A percentile compares a stretch with the other conserved stretches of the same genome.
phyloP scores from a whole-genome alignment of 2,113 vertebrate genomes.

The Ammospiza nelsoni region DNA sequence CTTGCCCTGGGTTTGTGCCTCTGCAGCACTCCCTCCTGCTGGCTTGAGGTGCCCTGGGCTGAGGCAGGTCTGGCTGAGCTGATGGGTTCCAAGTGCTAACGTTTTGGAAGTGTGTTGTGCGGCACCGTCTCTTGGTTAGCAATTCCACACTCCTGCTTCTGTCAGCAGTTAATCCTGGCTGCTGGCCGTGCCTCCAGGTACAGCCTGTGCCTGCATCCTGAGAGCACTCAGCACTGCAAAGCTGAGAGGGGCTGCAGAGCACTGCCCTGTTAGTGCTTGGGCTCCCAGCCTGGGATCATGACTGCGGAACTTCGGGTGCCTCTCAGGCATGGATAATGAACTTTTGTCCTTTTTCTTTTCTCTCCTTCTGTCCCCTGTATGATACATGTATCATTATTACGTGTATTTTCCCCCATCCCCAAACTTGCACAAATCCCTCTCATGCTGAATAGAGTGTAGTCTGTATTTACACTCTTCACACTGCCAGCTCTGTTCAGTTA shows the following conservation, averaged over 20 bases:
- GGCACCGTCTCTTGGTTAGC: slow-evolving; percentile 11
- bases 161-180: slow-evolving; percentile 14
- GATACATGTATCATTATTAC: not conserved
- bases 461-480: accelerated
- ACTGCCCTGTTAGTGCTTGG: not conserved
- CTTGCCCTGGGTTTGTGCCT: not conserved
- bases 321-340: not conserved
- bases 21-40: not conserved
- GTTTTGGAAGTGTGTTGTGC: not conserved
- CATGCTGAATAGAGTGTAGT: not conserved
- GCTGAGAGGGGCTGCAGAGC: not conserved
- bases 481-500: not conserved
- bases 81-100: not conserved
- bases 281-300: not conserved
- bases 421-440: not conserved
- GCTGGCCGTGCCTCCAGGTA: slow-evolving; percentile 35
- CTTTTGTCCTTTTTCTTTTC: accelerated
- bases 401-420: not conserved
- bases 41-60: not conserved
- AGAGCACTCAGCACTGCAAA: not conserved
- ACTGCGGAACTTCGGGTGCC: not conserved
- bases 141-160: not conserved
- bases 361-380: not conserved
- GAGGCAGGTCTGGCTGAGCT: not conserved
- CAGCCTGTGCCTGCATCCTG: not conserved